phyloP scores from a whole-genome alignment of 1,140 invertebrate species.

The Sitobion miscanthi region DNA sequence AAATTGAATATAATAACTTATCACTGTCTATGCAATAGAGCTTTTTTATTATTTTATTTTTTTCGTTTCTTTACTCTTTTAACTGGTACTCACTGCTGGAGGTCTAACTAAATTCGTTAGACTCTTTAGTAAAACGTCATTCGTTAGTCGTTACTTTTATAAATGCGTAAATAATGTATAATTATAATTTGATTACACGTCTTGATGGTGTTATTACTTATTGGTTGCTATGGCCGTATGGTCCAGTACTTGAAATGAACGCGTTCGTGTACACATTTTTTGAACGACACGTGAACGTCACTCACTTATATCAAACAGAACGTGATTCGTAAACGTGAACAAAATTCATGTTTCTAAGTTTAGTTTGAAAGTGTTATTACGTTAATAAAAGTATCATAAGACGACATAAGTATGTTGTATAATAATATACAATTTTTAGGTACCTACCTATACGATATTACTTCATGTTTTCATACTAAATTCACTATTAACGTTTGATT shows the following conservation, averaged over 20 bases:
- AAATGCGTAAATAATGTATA: background rate
- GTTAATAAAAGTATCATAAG: background rate
- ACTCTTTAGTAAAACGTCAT: background rate
- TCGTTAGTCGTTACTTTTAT: background rate
- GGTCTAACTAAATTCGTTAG: background rate
- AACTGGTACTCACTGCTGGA: no score
- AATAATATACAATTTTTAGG: background rate
- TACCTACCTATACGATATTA: background rate
- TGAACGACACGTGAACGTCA: background rate
- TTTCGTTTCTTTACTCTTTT: background rate
- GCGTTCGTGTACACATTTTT: background rate
- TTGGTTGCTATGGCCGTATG: background rate
- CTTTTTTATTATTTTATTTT: no score
- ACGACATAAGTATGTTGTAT: background rate
- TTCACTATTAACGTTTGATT: background rate
- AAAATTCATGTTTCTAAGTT: background rate
- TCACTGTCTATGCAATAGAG: background rate
- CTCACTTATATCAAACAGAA: background rate
- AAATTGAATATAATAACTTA: background rate
- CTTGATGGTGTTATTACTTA: no score
- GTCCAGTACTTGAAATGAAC: background rate
- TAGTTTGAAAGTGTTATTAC: background rate
- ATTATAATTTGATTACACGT: no score
- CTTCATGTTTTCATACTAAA: background rate
- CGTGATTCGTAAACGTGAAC: background rate